Conservation (phyloP, 1,140 invertebrate species). For the Atta cephalotes region DNA sequence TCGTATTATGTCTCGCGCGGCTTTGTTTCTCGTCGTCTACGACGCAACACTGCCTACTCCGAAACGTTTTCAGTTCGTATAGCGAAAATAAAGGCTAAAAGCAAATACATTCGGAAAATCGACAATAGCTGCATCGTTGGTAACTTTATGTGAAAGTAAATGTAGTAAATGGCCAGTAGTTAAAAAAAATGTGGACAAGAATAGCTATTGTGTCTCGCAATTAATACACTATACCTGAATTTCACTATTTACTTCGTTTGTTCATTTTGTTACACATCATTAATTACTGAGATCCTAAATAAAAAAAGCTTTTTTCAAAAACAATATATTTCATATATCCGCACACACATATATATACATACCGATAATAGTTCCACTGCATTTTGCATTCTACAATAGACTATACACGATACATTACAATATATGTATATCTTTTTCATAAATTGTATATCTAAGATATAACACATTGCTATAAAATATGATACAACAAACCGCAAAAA, state of each 20-base stretch:
- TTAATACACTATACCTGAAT: neutral
- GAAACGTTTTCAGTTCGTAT: conserved; percentile 30
- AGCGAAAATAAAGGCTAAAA: conserved; percentile 46
- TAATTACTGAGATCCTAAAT: neutral
- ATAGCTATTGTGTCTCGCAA: neutral
- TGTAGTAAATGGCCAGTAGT: neutral
- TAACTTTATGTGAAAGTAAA: neutral
- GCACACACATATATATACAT: no score
- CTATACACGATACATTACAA: neutral
- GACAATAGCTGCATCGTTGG: conserved; percentile 1
- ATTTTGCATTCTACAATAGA: conserved; percentile 15
- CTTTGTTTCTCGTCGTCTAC: conserved; percentile 52
- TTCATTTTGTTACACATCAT: neutral
- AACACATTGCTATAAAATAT: conserved; percentile 21
- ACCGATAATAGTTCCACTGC: neutral
- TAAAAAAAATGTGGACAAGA: neutral
- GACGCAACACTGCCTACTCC: conserved; percentile 14
- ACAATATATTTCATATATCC: neutral
- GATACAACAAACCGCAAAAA: conserved; percentile 14
- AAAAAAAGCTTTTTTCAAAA: conserved; percentile 4
- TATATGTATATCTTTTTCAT: conserved; percentile 15
- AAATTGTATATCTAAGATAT: neutral
- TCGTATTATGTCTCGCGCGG: conserved; percentile 48
- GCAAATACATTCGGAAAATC: conserved; percentile 41
- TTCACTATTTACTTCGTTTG: neutral